These are phyloP conservation scores for Halichoerus grypus DNA, from an alignment of 2,113 vertebrate genomes.

Conservation along the genomic window DNA sequence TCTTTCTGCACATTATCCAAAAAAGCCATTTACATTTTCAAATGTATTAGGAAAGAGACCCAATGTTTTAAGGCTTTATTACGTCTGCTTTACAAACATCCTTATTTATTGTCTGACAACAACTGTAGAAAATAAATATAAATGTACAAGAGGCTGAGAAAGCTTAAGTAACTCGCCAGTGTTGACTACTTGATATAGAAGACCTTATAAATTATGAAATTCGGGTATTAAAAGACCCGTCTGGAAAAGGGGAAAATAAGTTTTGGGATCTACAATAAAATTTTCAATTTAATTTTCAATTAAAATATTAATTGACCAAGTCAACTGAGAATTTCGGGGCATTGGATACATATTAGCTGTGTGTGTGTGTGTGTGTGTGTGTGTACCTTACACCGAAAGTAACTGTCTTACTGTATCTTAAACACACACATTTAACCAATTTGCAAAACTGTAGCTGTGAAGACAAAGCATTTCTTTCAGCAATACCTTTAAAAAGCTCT, in stretches of 20 bases:
- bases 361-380: neutral
- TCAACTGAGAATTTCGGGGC: constrained; percentile 6
- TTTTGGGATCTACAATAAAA: neutral
- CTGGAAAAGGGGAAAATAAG: neutral
- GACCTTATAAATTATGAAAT: neutral
- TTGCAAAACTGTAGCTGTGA: neutral
- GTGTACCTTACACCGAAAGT: neutral
- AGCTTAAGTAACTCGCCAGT: neutral
- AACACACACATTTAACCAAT: neutral
- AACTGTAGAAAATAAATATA: constrained; percentile 13
- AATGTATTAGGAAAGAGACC: neutral
- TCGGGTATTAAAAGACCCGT: neutral
- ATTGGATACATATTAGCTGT: neutral
- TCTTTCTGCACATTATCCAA: neutral
- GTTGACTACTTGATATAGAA: neutral
- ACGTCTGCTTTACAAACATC: neutral
- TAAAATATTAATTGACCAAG: neutral
- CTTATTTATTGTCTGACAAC: neutral
- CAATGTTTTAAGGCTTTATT: neutral
- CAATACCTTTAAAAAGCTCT: neutral
- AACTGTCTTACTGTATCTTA: neutral
- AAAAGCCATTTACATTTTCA: neutral
- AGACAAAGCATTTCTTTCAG: neutral
- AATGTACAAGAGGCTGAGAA: neutral
- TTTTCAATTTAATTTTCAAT: neutral